These are phyloP conservation scores for Drosophila prostipennis DNA, from an alignment of 2,888 invertebrate species.

Conservation along the genomic window DNA sequence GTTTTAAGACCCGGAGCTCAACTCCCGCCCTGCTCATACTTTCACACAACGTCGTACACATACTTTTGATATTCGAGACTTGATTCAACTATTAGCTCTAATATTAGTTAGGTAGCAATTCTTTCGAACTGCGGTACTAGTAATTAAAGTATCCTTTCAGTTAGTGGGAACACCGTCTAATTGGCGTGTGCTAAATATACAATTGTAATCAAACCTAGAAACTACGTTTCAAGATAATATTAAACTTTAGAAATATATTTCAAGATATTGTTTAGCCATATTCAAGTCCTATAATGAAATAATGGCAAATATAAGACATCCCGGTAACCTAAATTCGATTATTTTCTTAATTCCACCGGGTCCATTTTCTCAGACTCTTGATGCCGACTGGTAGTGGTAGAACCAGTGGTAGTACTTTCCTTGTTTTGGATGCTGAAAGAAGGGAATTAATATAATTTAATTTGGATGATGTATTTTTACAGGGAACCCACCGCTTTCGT, in stretches of 20 bases:
- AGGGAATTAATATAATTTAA: background rate
- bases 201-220: conserved; percentile 37
- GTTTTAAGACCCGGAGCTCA: conserved; percentile 4
- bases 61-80: conserved; percentile 47
- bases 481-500: conserved; percentile 43
- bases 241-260: conserved; percentile 5
- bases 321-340: background rate
- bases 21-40: conserved; percentile 22
- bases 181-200: conserved; percentile 42
- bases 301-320: conserved; percentile 19
- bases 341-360: background rate
- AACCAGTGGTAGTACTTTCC: background rate
- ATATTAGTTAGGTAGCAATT: conserved; percentile 44
- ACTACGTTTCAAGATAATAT: conserved; percentile 18
- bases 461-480: background rate
- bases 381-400: background rate
- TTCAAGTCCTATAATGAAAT: background rate
- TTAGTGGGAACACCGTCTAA: conserved; percentile 32
- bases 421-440: conserved; percentile 13
- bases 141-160: conserved; percentile 33
- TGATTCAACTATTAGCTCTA: conserved; percentile 34
- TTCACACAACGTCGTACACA: conserved; percentile 20
- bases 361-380: background rate
- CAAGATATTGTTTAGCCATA: conserved; percentile 9
- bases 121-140: conserved; percentile 28